These are phyloP conservation scores for Galaxias olidus DNA, from an alignment of 2,797 vertebrate genomes.

Conservation along the genomic window DNA sequence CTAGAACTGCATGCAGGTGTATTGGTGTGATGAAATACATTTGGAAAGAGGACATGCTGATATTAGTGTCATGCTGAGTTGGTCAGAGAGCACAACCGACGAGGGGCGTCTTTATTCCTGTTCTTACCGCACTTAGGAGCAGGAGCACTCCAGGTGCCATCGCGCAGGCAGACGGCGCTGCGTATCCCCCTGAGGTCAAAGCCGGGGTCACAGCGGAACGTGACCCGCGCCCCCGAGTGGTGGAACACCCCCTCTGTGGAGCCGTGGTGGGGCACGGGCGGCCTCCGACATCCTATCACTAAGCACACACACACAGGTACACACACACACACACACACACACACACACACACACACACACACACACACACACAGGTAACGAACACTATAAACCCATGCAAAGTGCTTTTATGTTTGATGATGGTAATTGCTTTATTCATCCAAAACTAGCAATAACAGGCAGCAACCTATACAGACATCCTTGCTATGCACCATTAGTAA, in stretches of 20 bases:
- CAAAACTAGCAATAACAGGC: constrained; percentile 16
- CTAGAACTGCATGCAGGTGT: too few species aligned
- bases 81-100: too few species aligned
- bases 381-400: background rate
- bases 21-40: background rate
- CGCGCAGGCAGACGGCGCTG: constrained; percentile 79
- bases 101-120: too few species aligned
- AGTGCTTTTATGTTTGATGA: too few species aligned
- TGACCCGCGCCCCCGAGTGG: constrained; percentile 81
- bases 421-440: too few species aligned
- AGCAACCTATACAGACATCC: constrained; percentile 23
- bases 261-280: constrained; percentile 81
- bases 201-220: constrained; percentile 82
- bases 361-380: constrained; percentile 6
- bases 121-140: constrained; percentile 85
- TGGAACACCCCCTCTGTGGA: constrained; percentile 81
- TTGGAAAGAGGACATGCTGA: too few species aligned
- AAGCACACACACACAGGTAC: constrained; percentile 72
- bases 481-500: constrained; percentile 20
- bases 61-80: too few species aligned
- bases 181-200: constrained; percentile 78
- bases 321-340: constrained; percentile 43
- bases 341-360: constrained; percentile 9
- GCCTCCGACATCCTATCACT: constrained; percentile 89
- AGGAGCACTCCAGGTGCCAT: constrained; percentile 80